Conservation (phyloP, 2,113 vertebrate species). For the Pseudorectes ferrugineus region DNA sequence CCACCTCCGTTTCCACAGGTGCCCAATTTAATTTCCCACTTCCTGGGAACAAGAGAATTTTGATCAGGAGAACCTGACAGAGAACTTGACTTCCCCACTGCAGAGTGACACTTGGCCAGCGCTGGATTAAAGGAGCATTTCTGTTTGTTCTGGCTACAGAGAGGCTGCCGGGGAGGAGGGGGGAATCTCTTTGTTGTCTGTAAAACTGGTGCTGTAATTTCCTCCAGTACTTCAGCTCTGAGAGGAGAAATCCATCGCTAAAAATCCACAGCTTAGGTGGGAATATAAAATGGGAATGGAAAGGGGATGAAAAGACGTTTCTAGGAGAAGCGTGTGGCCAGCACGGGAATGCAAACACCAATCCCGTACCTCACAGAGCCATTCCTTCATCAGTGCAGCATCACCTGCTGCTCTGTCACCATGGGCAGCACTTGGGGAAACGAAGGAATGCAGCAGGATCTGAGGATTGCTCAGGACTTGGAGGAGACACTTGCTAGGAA, state of each 20-base stretch:
- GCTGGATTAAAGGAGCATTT: not conserved
- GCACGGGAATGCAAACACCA: not conserved
- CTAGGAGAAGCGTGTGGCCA: not conserved
- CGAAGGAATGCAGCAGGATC: not conserved
- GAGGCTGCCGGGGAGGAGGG: not conserved
- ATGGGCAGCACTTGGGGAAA: not conserved
- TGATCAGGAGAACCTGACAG: not conserved
- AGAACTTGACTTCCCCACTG: not conserved
- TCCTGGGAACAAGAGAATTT: not conserved
- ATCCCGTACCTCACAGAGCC: not conserved
- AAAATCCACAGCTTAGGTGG: not conserved
- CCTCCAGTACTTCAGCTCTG: not conserved
- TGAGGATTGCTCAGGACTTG: not conserved
- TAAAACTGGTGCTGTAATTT: not conserved
- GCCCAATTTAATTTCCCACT: not conserved
- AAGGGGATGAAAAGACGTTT: not conserved
- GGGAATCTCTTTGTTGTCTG: not conserved
- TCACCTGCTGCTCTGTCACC: conserved; percentile 26
- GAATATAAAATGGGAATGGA: fast-evolving
- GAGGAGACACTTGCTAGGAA: not conserved
- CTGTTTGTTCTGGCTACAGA: not conserved
- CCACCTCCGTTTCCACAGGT: not conserved
- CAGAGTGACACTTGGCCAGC: not conserved
- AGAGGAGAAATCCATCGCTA: not conserved
- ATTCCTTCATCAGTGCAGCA: not conserved